These are phyloP conservation scores for Oxystoma pomonae DNA, from an alignment of 2,888 invertebrate species.

Conservation along the genomic window DNA sequence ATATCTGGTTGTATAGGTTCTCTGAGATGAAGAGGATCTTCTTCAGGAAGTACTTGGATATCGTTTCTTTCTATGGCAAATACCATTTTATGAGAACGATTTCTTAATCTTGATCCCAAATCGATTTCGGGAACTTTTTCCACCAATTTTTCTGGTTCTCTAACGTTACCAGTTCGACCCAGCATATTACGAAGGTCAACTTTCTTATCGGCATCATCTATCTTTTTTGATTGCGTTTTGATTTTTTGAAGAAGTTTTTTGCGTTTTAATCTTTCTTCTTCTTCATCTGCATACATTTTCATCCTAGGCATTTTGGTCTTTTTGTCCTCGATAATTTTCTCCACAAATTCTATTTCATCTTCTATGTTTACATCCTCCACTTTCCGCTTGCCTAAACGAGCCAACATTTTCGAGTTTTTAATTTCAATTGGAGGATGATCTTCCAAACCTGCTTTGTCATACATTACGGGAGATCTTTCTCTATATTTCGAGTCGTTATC, in stretches of 20 bases:
- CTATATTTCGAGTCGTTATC: conserved; percentile 56
- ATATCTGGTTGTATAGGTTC: conserved; percentile 14
- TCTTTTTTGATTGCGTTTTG: conserved; percentile 43
- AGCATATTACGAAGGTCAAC: conserved; percentile 35
- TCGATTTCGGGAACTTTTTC: conserved; percentile 26
- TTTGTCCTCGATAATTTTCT: conserved; percentile 40
- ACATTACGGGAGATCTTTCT: conserved; percentile 48
- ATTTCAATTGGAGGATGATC: conserved; percentile 4
- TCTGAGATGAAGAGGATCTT: conserved; percentile 10
- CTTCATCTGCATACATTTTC: conserved; percentile 88
- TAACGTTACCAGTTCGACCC: conserved; percentile 27
- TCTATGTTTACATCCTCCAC: conserved; percentile 27
- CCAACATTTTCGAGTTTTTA: conserved; percentile 36
- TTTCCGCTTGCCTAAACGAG: conserved; percentile 40
- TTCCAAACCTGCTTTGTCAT: conserved; percentile 24
- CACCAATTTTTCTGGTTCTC: conserved; percentile 11
- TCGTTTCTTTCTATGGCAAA: conserved; percentile 33
- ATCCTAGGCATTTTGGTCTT: conserved; percentile 67
- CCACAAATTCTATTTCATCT: conserved; percentile 26
- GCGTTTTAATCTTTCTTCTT: conserved; percentile 60
- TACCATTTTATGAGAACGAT: conserved; percentile 36
- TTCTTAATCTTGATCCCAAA: conserved; percentile 36
- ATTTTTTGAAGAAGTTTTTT: conserved; percentile 37
- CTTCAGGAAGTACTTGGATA: conserved; percentile 12
- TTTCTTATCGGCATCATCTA: conserved; percentile 29